Evolutionary conservation across 2,113 vertebrate genomes (phyloP).

Genomic region (human): GRCh38 chr16:22118501-22119000

Average conservation of each 20-base stretch:
- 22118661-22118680: too few species aligned
- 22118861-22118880: neutral
- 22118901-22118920: slow-evolving; percentile 81
- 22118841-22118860: neutral
- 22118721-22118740: accelerated
- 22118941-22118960: slow-evolving; percentile 82
- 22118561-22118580: too few species aligned
- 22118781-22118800: neutral
- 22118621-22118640: neutral
- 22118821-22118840: neutral
- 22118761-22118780: accelerated
- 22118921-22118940: slow-evolving; percentile 83
- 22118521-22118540: too few species aligned
- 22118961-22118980: slow-evolving; percentile 76
- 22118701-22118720: neutral
- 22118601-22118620: too few species aligned
- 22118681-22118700: too few species aligned
- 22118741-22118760: neutral
- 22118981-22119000: slow-evolving; percentile 64
- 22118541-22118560: accelerated
- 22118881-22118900: slow-evolving; percentile 51
- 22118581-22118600: too few species aligned
- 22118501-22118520: too few species aligned
- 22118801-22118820: neutral
- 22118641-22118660: too few species aligned